These are phyloP conservation scores for Martes martes DNA, from an alignment of 2,113 vertebrate species.

Conservation along the genomic window DNA sequence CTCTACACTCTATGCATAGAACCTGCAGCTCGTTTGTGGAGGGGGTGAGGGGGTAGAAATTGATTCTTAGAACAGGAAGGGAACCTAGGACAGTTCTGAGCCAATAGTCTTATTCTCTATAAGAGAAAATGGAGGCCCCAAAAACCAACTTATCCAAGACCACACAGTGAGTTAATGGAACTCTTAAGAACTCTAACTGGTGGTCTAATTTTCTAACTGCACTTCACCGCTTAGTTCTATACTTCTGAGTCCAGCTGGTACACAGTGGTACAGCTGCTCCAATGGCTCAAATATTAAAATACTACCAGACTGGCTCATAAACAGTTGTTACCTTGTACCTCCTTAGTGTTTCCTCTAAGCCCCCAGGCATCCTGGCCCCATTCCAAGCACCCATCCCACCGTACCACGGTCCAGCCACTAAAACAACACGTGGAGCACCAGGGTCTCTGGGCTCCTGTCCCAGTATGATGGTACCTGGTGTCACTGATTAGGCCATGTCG, in stretches of 20 bases:
- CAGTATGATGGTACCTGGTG: not conserved
- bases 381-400: not conserved
- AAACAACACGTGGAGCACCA: not conserved
- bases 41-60: not conserved
- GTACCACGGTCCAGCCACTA: not conserved
- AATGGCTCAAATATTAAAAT: not conserved
- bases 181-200: not conserved
- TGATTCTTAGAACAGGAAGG: not conserved
- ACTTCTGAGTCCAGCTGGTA: not conserved
- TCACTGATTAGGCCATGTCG: not conserved
- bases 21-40: not conserved
- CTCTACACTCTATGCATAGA: not conserved
- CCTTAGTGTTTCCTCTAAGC: not conserved
- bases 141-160: not conserved
- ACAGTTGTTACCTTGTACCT: not conserved
- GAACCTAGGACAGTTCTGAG: not conserved
- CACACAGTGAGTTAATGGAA: not conserved
- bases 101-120: not conserved
- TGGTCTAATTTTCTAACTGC: not conserved
- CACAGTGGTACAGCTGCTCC: not conserved
- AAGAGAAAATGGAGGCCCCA: not conserved
- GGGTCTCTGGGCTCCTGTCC: not conserved
- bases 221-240: not conserved
- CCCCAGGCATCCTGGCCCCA: not conserved
- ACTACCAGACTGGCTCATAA: not conserved